Evolutionary conservation across 1,140 invertebrate species (phyloP).

Genomic region (Zaprionus inermis): DNA sequence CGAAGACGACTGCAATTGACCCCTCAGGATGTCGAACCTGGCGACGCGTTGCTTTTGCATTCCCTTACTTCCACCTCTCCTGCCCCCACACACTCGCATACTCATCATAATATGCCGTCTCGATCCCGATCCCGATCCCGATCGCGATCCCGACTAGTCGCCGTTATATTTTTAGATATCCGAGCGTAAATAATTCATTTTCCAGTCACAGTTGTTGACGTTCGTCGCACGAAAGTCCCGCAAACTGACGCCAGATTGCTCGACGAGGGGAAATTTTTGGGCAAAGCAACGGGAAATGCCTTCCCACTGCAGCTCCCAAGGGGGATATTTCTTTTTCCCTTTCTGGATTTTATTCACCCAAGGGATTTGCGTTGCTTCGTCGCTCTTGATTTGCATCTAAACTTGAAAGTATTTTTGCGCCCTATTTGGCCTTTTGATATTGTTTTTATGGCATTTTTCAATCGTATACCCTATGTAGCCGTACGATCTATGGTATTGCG

Average conservation of each 20-base stretch:
- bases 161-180: constrained; percentile 66
- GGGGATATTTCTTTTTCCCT: constrained; percentile 23
- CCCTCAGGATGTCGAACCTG: constrained; percentile 43
- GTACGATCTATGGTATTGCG: background rate
- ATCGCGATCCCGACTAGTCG: constrained; percentile 10
- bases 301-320: no score
- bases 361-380: constrained; percentile 44
- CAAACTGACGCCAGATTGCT: constrained; percentile 31
- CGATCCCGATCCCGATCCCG: constrained; percentile 15
- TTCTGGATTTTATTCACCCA: constrained; percentile 36
- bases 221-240: constrained; percentile 51
- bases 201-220: constrained; percentile 81
- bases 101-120: constrained; percentile 32
- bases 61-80: constrained; percentile 2
- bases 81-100: background rate
- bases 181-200: constrained; percentile 80
- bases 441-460: constrained; percentile 15
- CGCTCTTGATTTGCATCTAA: constrained; percentile 67
- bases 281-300: constrained; percentile 24
- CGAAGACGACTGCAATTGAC: constrained; percentile 34
- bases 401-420: constrained; percentile 66
- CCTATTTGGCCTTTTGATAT: constrained; percentile 60
- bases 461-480: background rate
- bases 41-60: constrained; percentile 41
- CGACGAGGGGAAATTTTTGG: constrained; percentile 14